These are phyloP conservation scores for Colaptes auratus DNA, from an alignment of 2,113 vertebrate genomes.

Conservation along the genomic window DNA sequence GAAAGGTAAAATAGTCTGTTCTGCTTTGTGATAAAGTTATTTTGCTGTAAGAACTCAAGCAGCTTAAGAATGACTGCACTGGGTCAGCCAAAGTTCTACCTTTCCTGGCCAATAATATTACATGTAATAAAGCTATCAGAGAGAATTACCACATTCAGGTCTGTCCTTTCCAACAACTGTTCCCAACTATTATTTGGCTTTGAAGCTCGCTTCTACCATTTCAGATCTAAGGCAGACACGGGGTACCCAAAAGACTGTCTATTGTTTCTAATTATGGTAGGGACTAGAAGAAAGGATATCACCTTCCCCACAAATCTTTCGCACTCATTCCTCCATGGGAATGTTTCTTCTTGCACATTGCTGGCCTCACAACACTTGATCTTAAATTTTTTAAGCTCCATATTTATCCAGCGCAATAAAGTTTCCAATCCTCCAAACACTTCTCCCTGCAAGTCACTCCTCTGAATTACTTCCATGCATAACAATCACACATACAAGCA, in stretches of 20 bases:
- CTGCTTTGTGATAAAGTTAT: background rate
- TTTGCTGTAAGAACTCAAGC: background rate
- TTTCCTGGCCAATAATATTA: conserved; percentile 26
- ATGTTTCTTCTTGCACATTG: background rate
- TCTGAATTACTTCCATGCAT: background rate
- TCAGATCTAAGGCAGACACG: background rate
- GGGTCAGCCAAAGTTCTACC: conserved; percentile 64
- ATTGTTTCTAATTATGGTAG: background rate
- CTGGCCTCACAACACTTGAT: conserved; percentile 12
- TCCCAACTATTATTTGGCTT: conserved; percentile 38
- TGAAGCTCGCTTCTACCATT: conserved; percentile 43
- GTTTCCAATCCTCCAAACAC: background rate
- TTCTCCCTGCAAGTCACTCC: background rate
- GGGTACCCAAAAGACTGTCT: background rate
- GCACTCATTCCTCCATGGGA: background rate
- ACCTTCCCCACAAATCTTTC: conserved; percentile 38
- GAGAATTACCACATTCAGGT: conserved; percentile 39
- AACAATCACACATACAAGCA: background rate
- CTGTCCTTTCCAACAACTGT: conserved; percentile 24
- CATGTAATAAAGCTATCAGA: conserved; percentile 42
- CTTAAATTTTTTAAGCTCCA: background rate
- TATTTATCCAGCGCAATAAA: conserved; percentile 2
- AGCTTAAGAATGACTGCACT: background rate
- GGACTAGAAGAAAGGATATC: conserved; percentile 13
- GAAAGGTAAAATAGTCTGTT: background rate